Evolutionary conservation across 2,113 vertebrate genomes (phyloP), one percentile per base, ranked within the genome.

Genomic region (Macheiramphus alcinus): DNA sequence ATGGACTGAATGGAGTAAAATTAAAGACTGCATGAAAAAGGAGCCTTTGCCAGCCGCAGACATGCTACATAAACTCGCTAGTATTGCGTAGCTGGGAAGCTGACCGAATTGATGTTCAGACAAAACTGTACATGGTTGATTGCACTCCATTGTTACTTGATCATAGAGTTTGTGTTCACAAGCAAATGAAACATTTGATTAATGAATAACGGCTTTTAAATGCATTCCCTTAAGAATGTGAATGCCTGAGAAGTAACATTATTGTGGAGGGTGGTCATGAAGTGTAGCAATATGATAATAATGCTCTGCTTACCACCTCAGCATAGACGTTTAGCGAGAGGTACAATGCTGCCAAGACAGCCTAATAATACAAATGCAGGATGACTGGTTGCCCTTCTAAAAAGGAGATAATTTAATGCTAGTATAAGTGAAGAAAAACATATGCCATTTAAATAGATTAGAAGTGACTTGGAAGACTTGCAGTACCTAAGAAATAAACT

Each of bases 61-160:
- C 4, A 2, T 26, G 7, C 10, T 65, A 6, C 20, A 4, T 8
- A 31, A 91, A 53, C 23, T 20, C 0, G 0, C 17, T 45, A 5
- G 15, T 38, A 5, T 45, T 88, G 23, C 0, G 1, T 75, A 43
- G 32, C 38, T 91, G 61, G n/a, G 67, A 66, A 90, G 40, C 38
- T 79, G 82, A 53, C 17, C 1, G 2, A 53, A 36, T 16, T 71
- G 20, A 52, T 48, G 17, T 50, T 86, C 17, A 25, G 29, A 26
- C 18, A 61, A 65, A 87, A 63, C 11, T 18, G 4, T 38, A 29
- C 2, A 0, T 13, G n/a, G 26, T 47, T 61, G 55, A 42, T 63
- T 76, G 42, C 31, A 38, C n/a, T 73, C 34, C 0, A 0, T 38
- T 86, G 26, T 73, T 90, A 32, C 25, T 32, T 59, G 56, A 13